A percentile compares a stretch with the other conserved stretches of the same genome.
Conservation (phyloP, 2,113 vertebrate genomes). For the Oryzias celebensis region DNA sequence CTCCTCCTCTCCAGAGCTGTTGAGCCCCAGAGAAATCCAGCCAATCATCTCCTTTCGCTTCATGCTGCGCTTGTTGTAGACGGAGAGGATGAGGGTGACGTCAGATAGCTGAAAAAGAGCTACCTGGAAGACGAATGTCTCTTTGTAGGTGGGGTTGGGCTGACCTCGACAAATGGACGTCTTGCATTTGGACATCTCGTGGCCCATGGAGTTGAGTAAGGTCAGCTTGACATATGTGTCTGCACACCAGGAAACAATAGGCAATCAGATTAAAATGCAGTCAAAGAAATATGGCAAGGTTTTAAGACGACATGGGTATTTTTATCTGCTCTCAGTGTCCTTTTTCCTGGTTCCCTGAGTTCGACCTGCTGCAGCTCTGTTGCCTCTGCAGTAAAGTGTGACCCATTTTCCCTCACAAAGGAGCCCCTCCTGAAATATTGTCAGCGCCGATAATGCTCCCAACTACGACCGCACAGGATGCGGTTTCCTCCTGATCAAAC, state of each 20-base stretch:
- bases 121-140: conserved; percentile 97
- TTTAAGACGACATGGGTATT: too few relatives aligned
- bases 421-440: conserved; percentile 20
- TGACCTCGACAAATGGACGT: conserved; percentile 95
- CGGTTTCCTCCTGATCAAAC: conserved; percentile 52
- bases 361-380: conserved; percentile 22
- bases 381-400: conserved; percentile 19
- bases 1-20: conserved; percentile 97
- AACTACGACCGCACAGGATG: conserved; percentile 41
- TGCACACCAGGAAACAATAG: conserved; percentile 53
- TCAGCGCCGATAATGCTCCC: conserved; percentile 13
- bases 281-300: too few relatives aligned
- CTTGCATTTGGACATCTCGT: conserved; percentile 99
- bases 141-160: conserved; percentile 96
- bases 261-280: not conserved
- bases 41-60: conserved; percentile 98
- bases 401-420: conserved; percentile 19
- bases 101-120: conserved; percentile 97
- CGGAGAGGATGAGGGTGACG: conserved; percentile 95
- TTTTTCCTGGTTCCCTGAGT: conserved; percentile 1
- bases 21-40: conserved; percentile 96
- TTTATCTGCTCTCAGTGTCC: conserved; percentile 19
- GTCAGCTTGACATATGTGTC: conserved; percentile 97
- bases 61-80: conserved; percentile 98
- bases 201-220: conserved; percentile 96